Evolutionary conservation across 2,113 vertebrate species (phyloP), one percentile per base, ranked within the genome.

Genomic region (Nesoenas mayeri): DNA sequence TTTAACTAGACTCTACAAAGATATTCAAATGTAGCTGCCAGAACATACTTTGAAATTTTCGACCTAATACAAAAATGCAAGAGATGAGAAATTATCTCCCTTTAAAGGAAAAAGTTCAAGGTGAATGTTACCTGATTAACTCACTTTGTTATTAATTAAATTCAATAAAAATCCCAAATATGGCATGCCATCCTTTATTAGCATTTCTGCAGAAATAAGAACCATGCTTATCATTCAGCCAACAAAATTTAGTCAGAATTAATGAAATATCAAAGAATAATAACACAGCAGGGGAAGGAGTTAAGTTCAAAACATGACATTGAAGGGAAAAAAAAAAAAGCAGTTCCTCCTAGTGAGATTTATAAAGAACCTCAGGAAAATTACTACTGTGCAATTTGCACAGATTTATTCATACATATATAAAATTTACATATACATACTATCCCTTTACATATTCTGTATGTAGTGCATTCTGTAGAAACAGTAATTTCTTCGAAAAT

Each of bases 111-210:
- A 53, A 91, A 85, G 62, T 91, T 97, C 79, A 92, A 96, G 56
- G 79, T 78, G 79, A 86, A 90, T 71, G 64, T 50, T 95, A 89
- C 83, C 90, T 96, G 88, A 86, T 96, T 95, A 93, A 82, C 78
- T 94, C 95, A 78, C 82, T 93, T 95, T 96, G 93, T 89, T 95
- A 92, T 94, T 97, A 97, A 97, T 96, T 97, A 89, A 81, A 93
- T 93, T 96, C 93, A 97, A 97, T 96, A 97, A 95, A 97, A 96
- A 71, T 81, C 85, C 77, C 65, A 95, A 96, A 95, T 95, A 96
- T 8, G 72, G 60, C 38, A 47, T 80, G 67, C 73, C 89, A 94
- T 62, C 61, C 71, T 90, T 95, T 87, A 97, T 95, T 96, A 97
- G 88, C 88, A 94, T 93, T 90, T 88, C 81, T 36, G 36, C 69